phyloP scores from a whole-genome alignment of 1,140 invertebrate species.

The Condylostylus longicornis region DNA sequence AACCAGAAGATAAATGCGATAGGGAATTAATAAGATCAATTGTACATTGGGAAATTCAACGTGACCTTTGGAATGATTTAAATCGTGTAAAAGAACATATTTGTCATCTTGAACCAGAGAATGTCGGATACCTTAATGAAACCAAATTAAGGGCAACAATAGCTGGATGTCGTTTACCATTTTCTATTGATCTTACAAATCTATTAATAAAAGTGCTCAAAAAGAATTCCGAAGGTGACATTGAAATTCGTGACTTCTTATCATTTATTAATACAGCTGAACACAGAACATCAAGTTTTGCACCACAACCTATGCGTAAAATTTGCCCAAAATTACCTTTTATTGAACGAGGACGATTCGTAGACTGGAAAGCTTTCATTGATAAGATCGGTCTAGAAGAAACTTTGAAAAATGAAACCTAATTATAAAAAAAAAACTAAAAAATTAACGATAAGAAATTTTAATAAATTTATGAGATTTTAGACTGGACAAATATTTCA shows the following conservation, averaged over 20 bases:
- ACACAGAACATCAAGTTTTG: conserved; percentile 22
- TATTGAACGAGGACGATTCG: conserved; percentile 22
- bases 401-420: conserved; percentile 9
- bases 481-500: no score
- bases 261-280: conserved; percentile 21
- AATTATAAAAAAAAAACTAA: background rate
- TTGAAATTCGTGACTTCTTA: conserved; percentile 32
- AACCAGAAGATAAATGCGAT: conserved; percentile 33
- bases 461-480: no score
- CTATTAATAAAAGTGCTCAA: conserved; percentile 47
- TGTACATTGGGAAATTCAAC: conserved; percentile 52
- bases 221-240: conserved; percentile 44
- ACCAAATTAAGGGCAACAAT: conserved; percentile 43
- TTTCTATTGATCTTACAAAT: conserved; percentile 47
- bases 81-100: conserved; percentile 49
- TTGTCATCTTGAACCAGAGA: conserved; percentile 41
- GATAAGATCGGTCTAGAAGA: conserved; percentile 23
- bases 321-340: conserved; percentile 27
- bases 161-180: conserved; percentile 46
- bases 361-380: conserved; percentile 25
- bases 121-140: conserved; percentile 38
- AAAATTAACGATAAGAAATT: no score
- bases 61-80: conserved; percentile 50
- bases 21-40: conserved; percentile 35
- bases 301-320: conserved; percentile 26